These are phyloP conservation scores for Lucinisca nassula DNA, from an alignment of 2,888 invertebrate genomes.

Conservation along the genomic window DNA sequence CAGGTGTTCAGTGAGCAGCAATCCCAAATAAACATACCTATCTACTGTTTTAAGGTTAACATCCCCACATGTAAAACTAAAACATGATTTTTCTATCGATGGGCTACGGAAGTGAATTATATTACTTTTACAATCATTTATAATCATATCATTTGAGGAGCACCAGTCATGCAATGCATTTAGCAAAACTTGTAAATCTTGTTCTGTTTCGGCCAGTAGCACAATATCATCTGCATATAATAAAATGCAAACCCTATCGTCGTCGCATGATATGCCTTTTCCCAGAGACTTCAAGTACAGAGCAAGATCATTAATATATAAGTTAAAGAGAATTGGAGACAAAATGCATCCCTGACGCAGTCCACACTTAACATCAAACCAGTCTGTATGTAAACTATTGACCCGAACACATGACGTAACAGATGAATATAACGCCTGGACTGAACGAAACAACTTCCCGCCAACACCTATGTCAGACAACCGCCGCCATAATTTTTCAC, in stretches of 20 bases:
- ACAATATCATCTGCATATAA: constrained; percentile 3
- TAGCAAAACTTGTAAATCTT: not conserved
- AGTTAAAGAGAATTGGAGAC: not conserved
- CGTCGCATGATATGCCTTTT: not conserved
- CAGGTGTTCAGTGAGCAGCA: constrained; percentile 21
- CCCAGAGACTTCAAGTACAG: not conserved
- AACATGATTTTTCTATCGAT: not conserved
- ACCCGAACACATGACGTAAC: not conserved
- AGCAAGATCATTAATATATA: constrained; percentile 3
- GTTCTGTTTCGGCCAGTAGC: not conserved
- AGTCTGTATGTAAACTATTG: not conserved
- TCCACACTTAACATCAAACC: constrained; percentile 10
- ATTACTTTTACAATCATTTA: not conserved
- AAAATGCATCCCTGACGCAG: constrained; percentile 1
- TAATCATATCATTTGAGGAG: not conserved
- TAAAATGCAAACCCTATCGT: not conserved
- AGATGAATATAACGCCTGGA: not conserved
- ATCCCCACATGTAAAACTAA: not conserved
- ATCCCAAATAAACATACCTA: constrained; percentile 2
- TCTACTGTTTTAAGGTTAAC: not conserved
- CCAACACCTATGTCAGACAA: not conserved
- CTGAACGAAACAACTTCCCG: not conserved
- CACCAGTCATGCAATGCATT: not conserved
- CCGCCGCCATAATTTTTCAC: not conserved
- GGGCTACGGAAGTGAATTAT: not conserved